Base-by-base conservation (phyloP, 1,140 invertebrate genomes). In the Nasonia longicornis region DNA sequence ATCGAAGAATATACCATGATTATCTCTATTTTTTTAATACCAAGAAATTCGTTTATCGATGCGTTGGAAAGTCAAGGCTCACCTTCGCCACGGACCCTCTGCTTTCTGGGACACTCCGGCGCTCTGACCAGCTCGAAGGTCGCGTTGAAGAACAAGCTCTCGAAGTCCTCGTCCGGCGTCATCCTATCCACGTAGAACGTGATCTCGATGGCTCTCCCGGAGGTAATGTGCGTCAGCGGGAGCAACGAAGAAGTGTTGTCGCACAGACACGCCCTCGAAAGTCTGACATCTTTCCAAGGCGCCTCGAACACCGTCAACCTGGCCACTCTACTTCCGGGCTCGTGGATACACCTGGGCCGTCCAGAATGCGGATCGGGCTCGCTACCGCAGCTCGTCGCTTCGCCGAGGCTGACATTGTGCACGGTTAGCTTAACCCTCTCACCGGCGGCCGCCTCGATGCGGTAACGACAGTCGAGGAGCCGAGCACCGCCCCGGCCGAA, bases 401-500 rank as follows among this genome's bases (percentile, higher is more conserved):
- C 92, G 1, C 95, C 95, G 73, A 96, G 93, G 12, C 94, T 95
- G 0, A 94, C 93, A 86, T 95, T 95, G 81, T 94, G 92, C n/a
- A 96, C 86, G 0, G 93, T 93, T 14, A 97, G 87, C 20, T 93
- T 91, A 0, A 94, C 92, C 8, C 93, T 91, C 81, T 94, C 94
- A 35, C 93, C 93, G 1, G 91, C 87, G 22, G 92, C 93, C 4
- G 94, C 94, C 85, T 95, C 94, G 66, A 96, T 92, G 67, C 95
- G 92, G 87, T 95, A 96, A 52, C 93, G 91, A 86, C 95, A 96
- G 42, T 94, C 93, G n/a, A 96, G 86, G 80, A 94, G 93, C 45
- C 89, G 91, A n/a, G 93, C 93, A 7, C 95, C 95, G 0, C 95
- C 95, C 22, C 95, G 90, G 0, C 95, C 95, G 84, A 94, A 96